Evolutionary conservation across 2,888 invertebrate genomes (phyloP), one percentile per base, ranked within the genome.

Genomic region (Digitonthophagus gazella): DNA sequence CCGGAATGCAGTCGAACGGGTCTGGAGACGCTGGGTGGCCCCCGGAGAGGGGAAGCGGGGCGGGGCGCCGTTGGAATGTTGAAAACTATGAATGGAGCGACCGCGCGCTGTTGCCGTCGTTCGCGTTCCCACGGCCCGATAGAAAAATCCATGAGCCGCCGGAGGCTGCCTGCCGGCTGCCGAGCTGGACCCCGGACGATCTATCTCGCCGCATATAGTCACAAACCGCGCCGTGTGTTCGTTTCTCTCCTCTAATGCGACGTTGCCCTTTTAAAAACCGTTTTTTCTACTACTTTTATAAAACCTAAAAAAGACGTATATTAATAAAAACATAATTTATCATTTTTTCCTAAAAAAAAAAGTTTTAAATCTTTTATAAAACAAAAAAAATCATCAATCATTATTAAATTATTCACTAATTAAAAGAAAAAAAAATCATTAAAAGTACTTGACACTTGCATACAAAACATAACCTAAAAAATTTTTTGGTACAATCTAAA

Each of bases 1-100:
- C 72, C 76, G 82, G 83, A 83, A 83, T 83, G 83, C 81, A 81
- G 82, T 81, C 80, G 80, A 81, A 81, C 81, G 77, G 77, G 79
- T 75, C 76, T 73, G 73, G 73, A 72, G 71, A 73, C 72, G 70
- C 71, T 71, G 69, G 64, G 67, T 57, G 73, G 75, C 76, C 72
- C 71, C 71, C 71, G 69, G 64, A 67, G 57, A 72, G 74, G 76
- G 75, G 71, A 70, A 73, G 77, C 76, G 78, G 79, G 75, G 75
- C 71, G 74, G 80, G 61, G 20, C n/a, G 61, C 18, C 28, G 6
- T 44, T 44, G 28, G 82, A 82, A 83, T 83, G 82, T 77, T 80
- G 80, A 78, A 80, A 82, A 79, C 82, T 82, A 81, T 83, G 83
- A 83, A 83, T 83, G 83, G 80, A 78, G 78, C 72, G 71, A 72